Base-by-base conservation (phyloP, 2,113 vertebrate genomes). In the Genyomyrus donnyi region DNA sequence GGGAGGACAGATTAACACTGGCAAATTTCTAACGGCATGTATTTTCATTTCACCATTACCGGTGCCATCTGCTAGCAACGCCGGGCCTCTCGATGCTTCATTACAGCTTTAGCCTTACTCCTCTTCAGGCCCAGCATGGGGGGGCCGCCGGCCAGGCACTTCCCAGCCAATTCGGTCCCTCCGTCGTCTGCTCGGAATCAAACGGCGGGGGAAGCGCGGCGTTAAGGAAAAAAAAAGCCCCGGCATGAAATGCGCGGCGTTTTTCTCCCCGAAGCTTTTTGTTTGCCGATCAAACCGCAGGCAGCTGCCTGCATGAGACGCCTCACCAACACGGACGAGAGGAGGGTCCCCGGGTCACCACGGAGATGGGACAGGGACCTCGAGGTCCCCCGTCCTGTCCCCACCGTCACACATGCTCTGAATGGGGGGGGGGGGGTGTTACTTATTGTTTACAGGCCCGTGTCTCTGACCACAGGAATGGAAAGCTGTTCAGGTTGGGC, bases 31-130 rank as follows among this genome's bases (percentile, higher is more conserved):
- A 66, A 95, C 94, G 80, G 94, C 89, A 0, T 94, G 96, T 96
- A 95, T 97, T 97, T 97, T 96, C 94, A 92, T 96, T 96, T 97
- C 95, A 94, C 95, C 95, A 95, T 96, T 92, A 94, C 95, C 89
- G 89, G 94, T 89, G 85, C 97, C 97, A 97, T 97, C 98, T 98
- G 97, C 95, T 95, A 95, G 93, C 93, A 5, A 94, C 93, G 31
- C 90, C 94, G 93, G 94, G 95, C 94, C 94, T 93, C 91, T 88
- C 77, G 39, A 85, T 56, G 80, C 35, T 89, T 85, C 52, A 89
- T 85, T 58, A 52, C 89, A 42, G 53, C 83, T 89, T 89, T 85
- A 89, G 35, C 83, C 80, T 49, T 62, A 85, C 42, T 85, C 89
- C 84, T 42, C n/a, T 56, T 77, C 88, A 24, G 50, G 74, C 77